Percentiles rank a stretch among this genome's conserved stretches.
These are phyloP conservation scores for Lithosia quadra DNA, from an alignment of 2,888 invertebrate species.

Conservation along the genomic window DNA sequence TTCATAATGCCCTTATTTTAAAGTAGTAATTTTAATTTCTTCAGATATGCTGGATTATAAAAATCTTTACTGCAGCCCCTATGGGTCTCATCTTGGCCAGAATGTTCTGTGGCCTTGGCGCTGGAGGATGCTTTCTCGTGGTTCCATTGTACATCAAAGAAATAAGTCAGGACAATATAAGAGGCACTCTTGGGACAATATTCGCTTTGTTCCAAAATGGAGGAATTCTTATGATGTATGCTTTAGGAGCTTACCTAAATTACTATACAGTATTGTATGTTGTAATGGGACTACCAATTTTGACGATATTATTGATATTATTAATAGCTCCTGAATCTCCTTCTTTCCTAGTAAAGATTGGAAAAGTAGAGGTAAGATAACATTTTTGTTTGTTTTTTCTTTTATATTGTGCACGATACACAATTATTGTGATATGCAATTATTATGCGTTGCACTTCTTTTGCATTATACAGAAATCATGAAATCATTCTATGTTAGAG, in stretches of 20 bases:
- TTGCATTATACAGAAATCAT: too few relatives aligned
- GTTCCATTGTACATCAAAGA: conserved; percentile 70
- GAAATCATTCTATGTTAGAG: too few relatives aligned
- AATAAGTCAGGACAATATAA: conserved; percentile 66
- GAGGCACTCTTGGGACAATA: conserved; percentile 63
- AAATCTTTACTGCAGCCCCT: conserved; percentile 47
- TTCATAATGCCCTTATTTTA: background rate
- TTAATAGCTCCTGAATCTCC: conserved; percentile 73
- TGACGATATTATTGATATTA: conserved; percentile 55
- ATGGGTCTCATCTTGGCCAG: conserved; percentile 59
- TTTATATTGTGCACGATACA: background rate
- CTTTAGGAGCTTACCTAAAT: conserved; percentile 64
- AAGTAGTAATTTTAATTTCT: background rate
- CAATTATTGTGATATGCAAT: too few relatives aligned
- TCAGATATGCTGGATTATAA: conserved; percentile 60
- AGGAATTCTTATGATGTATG: conserved; percentile 65
- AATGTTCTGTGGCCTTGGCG: conserved; percentile 57
- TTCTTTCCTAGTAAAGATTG: conserved; percentile 66
- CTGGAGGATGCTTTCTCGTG: conserved; percentile 63
- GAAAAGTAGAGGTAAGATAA: conserved; percentile 60
- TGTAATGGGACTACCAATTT: conserved; percentile 54
- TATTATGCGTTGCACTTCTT: background rate
- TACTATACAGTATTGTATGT: conserved; percentile 64
- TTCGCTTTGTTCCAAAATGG: conserved; percentile 58
- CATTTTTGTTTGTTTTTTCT: background rate